Conservation (phyloP, 2,888 invertebrate species). For the Thelaira solivaga region DNA sequence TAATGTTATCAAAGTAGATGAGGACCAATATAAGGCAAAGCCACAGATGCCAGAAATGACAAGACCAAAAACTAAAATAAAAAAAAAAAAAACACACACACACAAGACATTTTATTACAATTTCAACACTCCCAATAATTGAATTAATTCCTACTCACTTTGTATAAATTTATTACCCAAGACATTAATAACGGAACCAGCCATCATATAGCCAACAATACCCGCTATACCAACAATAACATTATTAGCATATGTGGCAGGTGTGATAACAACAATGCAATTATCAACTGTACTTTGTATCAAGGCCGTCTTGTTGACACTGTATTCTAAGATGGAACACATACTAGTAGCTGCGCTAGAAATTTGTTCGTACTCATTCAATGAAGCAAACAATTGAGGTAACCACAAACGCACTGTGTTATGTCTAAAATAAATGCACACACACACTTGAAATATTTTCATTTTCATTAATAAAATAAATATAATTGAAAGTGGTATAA, state of each 20-base stretch:
- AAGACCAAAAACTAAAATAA: constrained; percentile 71
- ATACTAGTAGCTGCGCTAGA: constrained; percentile 65
- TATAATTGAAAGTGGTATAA: too few species aligned
- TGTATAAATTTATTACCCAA: constrained; percentile 79
- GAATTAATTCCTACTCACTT: constrained; percentile 71
- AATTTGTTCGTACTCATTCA: constrained; percentile 77
- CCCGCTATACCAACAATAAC: constrained; percentile 82
- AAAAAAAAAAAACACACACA: too few species aligned
- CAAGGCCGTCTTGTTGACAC: constrained; percentile 71
- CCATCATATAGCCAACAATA: constrained; percentile 81
- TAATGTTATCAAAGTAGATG: constrained; percentile 77
- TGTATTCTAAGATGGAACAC: constrained; percentile 73
- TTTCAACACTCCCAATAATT: background rate
- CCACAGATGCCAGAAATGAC: constrained; percentile 77
- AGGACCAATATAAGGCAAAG: constrained; percentile 79
- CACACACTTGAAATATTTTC: too few species aligned
- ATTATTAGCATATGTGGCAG: constrained; percentile 83
- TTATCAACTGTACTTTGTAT: constrained; percentile 13
- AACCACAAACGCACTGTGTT: constrained; percentile 92
- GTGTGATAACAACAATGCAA: constrained; percentile 75
- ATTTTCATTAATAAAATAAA: too few species aligned
- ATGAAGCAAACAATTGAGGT: constrained; percentile 89
- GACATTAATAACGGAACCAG: constrained; percentile 78
- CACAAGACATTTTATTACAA: background rate
- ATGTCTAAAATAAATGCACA: constrained; percentile 78